Base-by-base conservation (phyloP, 2,113 vertebrate species). In the Pardalotus punctatus region DNA sequence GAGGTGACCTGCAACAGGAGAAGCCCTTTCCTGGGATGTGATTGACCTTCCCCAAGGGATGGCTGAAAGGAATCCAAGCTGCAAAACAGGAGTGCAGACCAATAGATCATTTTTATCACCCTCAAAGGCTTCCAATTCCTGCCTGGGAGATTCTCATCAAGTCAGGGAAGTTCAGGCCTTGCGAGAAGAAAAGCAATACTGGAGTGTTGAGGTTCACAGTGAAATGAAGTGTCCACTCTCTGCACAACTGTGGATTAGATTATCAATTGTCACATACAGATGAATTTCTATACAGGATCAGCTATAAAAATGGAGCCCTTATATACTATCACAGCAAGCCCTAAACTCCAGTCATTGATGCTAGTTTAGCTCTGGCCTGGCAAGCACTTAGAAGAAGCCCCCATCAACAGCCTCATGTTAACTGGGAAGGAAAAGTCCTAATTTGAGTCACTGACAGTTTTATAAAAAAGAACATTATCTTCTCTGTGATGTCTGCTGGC, bases 401-500 rank as follows among this genome's bases (percentile, higher is more conserved):
- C 80, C 60, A 84, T 74, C 82, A 88, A 61, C 90, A 93, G 48
- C 69, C 57, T 92, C 3, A 0, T 48, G 40, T 92, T 74, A 86
- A 38, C 79, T 79, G 65, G 86, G 76, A 96, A 91, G 90, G 79
- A 95, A 93, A 92, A 0, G 17, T 86, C 94, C 92, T 71, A 78
- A 60, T 94, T 56, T 90, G 71, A 97, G 90, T 69, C 5, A 13
- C 82, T 94, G 88, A 53, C 65, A 95, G 92, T 73, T 92, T 73
- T 33, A 18, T 22, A 91, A 88, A 96, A 87, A 90, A 78, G 81
- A 90, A 88, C 88, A 94, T 94, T 92, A 90, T 96, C 90, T 92
- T 70, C 69, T 86, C 82, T 83, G 90, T 93, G 86, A 93, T 95
- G 93, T 96, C 96, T 96, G 94, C 96, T 97, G 92, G 96, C 96